These are phyloP conservation scores for Cheilosia variabilis DNA, from an alignment of 2,888 invertebrate species.

Conservation along the genomic window DNA sequence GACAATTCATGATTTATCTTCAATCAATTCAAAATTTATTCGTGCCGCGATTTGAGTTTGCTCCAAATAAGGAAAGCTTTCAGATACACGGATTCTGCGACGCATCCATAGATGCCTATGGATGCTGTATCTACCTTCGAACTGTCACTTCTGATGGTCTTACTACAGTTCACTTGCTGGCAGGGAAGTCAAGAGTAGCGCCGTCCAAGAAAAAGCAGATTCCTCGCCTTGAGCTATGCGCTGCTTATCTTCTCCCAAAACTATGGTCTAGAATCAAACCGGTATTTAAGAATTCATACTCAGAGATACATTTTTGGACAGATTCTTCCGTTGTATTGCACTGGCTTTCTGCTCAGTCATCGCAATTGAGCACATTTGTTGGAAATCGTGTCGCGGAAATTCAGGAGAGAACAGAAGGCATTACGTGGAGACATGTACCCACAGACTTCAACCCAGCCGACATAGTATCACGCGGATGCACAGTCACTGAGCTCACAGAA, in stretches of 20 bases:
- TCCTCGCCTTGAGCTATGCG: conserved; percentile 11
- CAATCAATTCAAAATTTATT: conserved; percentile 2
- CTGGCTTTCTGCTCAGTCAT: conserved; percentile 17
- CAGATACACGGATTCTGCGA: conserved; percentile 45
- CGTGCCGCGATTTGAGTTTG: conserved; percentile 32
- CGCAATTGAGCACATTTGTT: conserved; percentile 11
- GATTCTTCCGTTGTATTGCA: conserved; percentile 20
- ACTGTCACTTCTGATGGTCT: background rate
- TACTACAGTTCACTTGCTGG: background rate
- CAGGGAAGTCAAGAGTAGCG: background rate
- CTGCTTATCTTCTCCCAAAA: conserved; percentile 15
- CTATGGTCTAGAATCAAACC: background rate
- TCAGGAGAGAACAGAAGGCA: background rate
- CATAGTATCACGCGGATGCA: too few relatives aligned
- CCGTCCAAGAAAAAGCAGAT: background rate
- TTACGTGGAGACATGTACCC: conserved; percentile 15
- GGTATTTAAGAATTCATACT: background rate
- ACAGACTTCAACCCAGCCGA: too few relatives aligned
- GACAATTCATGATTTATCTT: conserved; percentile 5
- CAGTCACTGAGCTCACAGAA: too few relatives aligned
- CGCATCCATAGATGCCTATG: conserved; percentile 39
- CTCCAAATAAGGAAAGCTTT: background rate
- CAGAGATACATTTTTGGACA: background rate
- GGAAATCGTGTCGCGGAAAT: conserved; percentile 14
- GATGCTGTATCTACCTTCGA: conserved; percentile 33